These are phyloP conservation scores for Otolemur crassicaudatus DNA, from an alignment of 2,797 vertebrate genomes.

Conservation along the genomic window DNA sequence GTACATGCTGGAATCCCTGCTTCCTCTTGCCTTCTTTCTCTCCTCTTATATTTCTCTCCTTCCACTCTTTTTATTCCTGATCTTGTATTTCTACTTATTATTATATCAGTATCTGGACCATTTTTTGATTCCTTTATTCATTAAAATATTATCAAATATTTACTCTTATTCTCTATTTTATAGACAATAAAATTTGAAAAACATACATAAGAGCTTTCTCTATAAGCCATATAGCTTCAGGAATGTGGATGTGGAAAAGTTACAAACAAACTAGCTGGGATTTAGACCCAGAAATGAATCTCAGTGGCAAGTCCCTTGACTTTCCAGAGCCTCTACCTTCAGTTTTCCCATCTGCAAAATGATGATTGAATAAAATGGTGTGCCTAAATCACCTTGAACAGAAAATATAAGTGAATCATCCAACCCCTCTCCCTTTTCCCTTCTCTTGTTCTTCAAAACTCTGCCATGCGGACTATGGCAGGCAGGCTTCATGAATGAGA, in stretches of 20 bases:
- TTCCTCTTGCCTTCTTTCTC: rapidly evolving
- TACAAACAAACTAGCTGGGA: too few species aligned
- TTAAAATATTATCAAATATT: not conserved
- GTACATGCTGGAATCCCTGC: not conserved
- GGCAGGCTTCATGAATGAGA: not conserved
- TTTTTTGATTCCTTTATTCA: not conserved
- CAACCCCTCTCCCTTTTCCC: rapidly evolving
- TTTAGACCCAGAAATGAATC: not conserved
- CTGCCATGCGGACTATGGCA: rapidly evolving
- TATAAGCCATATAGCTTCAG: not conserved
- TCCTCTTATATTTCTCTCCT: too few species aligned
- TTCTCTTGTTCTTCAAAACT: not conserved
- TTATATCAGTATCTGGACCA: not conserved
- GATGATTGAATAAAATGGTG: not conserved
- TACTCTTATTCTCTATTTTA: not conserved
- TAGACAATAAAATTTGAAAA: not conserved
- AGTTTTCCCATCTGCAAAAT: not conserved
- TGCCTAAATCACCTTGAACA: not conserved
- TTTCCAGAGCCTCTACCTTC: not conserved
- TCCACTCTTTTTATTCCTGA: not conserved
- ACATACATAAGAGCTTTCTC: not conserved
- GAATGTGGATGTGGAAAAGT: not conserved
- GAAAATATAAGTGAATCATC: not conserved
- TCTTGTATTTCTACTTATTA: not conserved
- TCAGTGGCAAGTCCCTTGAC: not conserved